These are phyloP conservation scores for Apaloderma vittatum DNA, from an alignment of 2,113 vertebrate species.

Conservation along the genomic window DNA sequence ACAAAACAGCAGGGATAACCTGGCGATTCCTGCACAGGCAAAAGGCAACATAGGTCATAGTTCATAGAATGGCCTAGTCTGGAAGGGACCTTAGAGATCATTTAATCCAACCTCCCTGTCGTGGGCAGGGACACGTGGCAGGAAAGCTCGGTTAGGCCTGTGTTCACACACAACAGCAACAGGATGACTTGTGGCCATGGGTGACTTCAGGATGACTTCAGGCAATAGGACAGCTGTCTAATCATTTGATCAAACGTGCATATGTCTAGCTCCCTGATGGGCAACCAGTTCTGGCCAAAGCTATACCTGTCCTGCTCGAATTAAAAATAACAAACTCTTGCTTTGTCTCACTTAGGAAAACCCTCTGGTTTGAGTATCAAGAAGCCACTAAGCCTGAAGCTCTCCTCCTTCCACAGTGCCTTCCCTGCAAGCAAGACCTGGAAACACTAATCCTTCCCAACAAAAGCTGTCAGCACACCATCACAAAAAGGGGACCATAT, in stretches of 20 bases:
- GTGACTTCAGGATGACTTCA: too few species aligned
- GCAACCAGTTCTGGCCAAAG: not conserved
- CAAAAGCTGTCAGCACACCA: not conserved
- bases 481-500: not conserved
- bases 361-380: not conserved
- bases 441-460: not conserved
- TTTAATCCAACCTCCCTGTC: too few species aligned
- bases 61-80: too few species aligned
- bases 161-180: too few species aligned
- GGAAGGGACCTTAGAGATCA: too few species aligned
- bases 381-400: not conserved
- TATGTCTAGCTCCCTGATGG: not conserved
- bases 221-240: not conserved
- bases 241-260: rapidly evolving
- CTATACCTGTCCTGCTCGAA: not conserved
- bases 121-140: too few species aligned
- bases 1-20: not conserved
- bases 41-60: not conserved
- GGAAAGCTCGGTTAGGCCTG: rapidly evolving
- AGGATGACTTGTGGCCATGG: rapidly evolving
- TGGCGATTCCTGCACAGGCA: rapidly evolving
- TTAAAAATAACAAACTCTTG: not conserved
- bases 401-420: not conserved
- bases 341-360: not conserved
- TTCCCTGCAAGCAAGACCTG: not conserved